Conservation (phyloP, 2,888 invertebrate species). For the Beris chalybata region DNA sequence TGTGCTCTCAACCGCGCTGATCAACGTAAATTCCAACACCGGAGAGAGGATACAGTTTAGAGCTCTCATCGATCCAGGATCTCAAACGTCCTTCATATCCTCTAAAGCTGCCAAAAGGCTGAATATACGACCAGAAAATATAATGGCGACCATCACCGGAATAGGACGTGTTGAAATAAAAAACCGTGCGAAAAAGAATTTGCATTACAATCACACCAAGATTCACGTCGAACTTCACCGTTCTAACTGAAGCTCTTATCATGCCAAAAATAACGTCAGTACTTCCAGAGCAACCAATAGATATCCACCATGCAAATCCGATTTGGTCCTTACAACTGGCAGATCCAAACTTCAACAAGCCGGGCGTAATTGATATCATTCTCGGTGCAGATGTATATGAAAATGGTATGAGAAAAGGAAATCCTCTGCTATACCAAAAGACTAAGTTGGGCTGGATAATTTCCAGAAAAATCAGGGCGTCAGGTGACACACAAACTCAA, state of each 20-base stretch:
- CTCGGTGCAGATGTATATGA: conserved; percentile 16
- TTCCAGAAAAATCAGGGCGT: conserved; percentile 8
- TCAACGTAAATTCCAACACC: neutral
- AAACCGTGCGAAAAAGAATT: neutral
- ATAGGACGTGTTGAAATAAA: neutral
- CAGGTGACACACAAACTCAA: neutral
- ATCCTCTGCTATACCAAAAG: conserved; percentile 7
- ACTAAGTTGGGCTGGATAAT: conserved; percentile 24
- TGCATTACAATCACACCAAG: too few relatives aligned
- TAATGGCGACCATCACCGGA: conserved; percentile 2
- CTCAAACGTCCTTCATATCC: neutral
- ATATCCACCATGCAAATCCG: neutral
- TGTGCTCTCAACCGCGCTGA: neutral
- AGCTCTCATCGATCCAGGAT: conserved; percentile 2
- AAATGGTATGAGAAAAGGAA: neutral
- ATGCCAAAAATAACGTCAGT: neutral
- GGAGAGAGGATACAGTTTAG: neutral
- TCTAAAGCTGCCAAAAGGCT: neutral
- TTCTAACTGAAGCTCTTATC: neutral
- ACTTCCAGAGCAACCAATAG: neutral
- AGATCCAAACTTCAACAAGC: conserved; percentile 11
- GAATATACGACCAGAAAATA: neutral
- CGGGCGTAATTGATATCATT: conserved; percentile 16
- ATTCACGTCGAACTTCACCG: too few relatives aligned
- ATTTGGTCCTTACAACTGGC: neutral